Percentiles rank a stretch among this genome's conserved stretches.
Conservation (phyloP, 2,797 vertebrate species). For the Acanthopagrus latus region DNA sequence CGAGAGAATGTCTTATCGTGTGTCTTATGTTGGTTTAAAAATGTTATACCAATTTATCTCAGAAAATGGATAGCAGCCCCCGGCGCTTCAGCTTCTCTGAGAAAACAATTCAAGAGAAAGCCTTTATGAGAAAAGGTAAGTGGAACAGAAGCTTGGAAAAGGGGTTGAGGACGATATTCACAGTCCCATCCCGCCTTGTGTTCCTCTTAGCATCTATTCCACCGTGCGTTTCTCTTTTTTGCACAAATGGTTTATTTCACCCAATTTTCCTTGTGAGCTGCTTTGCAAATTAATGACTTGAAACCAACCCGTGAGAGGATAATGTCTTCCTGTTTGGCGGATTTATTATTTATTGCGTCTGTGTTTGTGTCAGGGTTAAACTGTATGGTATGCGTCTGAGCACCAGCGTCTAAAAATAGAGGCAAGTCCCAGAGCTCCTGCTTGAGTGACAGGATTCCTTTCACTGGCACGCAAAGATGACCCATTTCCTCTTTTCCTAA, state of each 20-base stretch:
- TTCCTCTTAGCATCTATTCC: conserved; percentile 42
- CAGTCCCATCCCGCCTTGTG: conserved; percentile 45
- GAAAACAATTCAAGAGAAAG: not conserved
- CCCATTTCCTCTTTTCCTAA: conserved; percentile 72
- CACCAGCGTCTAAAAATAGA: conserved; percentile 83
- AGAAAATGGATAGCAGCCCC: not conserved
- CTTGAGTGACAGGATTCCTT: conserved; percentile 83
- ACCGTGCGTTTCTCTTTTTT: conserved; percentile 51
- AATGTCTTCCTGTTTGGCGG: conserved; percentile 71
- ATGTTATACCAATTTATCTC: not conserved
- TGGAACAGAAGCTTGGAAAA: conserved; percentile 40
- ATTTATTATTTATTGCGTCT: conserved; percentile 80
- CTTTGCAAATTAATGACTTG: conserved; percentile 72
- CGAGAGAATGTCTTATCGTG: not conserved
- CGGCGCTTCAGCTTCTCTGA: not conserved
- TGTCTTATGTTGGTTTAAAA: not conserved
- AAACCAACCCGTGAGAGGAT: conserved; percentile 68
- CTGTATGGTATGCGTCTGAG: conserved; percentile 67
- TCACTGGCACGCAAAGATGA: conserved; percentile 73
- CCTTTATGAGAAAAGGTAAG: conserved; percentile 15
- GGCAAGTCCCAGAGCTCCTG: conserved; percentile 70
- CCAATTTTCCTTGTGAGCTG: conserved; percentile 58
- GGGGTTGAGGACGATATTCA: conserved; percentile 14
- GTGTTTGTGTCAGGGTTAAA: conserved; percentile 76
- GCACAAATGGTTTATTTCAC: conserved; percentile 59